These are phyloP conservation scores for Drosophila dives DNA, from an alignment of 2,888 invertebrate species.

Conservation along the genomic window DNA sequence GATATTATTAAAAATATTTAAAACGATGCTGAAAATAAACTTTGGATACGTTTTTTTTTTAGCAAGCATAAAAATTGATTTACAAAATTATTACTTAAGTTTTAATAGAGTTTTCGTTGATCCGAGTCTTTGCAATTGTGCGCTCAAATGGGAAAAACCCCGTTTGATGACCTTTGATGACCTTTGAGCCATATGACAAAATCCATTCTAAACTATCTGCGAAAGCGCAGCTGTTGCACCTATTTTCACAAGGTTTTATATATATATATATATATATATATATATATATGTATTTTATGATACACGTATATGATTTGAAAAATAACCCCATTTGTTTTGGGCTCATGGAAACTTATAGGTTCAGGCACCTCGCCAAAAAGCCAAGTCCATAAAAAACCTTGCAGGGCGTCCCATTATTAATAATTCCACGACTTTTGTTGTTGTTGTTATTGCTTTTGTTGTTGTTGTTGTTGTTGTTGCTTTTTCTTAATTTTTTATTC, in stretches of 20 bases:
- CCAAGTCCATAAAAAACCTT: constrained; percentile 54
- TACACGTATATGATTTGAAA: neutral
- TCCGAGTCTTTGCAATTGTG: neutral
- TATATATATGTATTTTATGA: too few relatives aligned
- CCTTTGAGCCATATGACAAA: neutral
- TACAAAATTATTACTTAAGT: neutral
- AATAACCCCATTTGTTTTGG: neutral
- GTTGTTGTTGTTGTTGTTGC: neutral
- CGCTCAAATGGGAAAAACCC: neutral
- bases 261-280: neutral
- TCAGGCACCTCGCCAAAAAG: constrained; percentile 52
- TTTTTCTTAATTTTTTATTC: neutral
- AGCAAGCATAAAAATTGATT: neutral
- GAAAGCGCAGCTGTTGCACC: constrained; percentile 2
- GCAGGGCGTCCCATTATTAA: constrained; percentile 59
- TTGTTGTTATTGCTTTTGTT: too few relatives aligned
- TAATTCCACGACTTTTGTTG: constrained; percentile 2
- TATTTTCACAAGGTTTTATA: neutral
- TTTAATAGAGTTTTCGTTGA: neutral
- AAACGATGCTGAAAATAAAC: neutral
- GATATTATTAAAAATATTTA: neutral
- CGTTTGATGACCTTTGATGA: neutral
- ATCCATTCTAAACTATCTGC: neutral
- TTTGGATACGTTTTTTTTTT: neutral
- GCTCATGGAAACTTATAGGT: constrained; percentile 11